Evolutionary conservation across 2,113 vertebrate genomes (phyloP).

Genomic region (Heterochromis multidens): DNA sequence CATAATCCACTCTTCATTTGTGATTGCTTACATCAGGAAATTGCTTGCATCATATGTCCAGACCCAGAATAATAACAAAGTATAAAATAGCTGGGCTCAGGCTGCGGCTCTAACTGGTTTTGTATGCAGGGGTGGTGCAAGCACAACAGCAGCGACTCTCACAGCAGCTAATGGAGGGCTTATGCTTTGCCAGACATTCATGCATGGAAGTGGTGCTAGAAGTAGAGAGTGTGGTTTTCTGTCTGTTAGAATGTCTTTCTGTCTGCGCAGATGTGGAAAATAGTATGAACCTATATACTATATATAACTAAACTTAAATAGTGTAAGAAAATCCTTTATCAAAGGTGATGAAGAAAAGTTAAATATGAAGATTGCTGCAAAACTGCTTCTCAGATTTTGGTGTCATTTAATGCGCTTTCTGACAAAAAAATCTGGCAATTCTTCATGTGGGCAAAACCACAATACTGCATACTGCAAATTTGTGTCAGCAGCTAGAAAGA

Average conservation of each 20-base stretch:
- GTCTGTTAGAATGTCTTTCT: background rate
- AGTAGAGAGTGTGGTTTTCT: background rate
- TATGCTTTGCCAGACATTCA: slow-evolving; percentile 42
- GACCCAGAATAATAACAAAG: slow-evolving; percentile 58
- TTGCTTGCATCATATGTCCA: slow-evolving; percentile 64
- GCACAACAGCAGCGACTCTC: slow-evolving; percentile 18
- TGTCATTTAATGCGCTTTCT: background rate
- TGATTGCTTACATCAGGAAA: slow-evolving; percentile 74
- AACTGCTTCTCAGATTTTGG: background rate
- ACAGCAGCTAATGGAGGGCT: slow-evolving; percentile 50
- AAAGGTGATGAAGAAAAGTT: background rate
- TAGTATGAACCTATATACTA: background rate
- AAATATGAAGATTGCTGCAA: background rate
- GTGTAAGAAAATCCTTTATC: background rate
- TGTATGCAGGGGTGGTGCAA: slow-evolving; percentile 46
- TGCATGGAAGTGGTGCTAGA: slow-evolving; percentile 1
- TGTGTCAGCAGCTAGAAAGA: slow-evolving; percentile 6
- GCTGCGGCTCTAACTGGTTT: slow-evolving; percentile 34
- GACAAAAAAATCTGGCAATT: background rate
- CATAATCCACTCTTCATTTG: slow-evolving; percentile 74
- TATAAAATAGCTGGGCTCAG: slow-evolving; percentile 33
- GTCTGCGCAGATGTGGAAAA: background rate
- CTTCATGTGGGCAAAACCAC: slow-evolving; percentile 12
- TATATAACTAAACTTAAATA: too few species aligned
- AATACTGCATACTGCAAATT: slow-evolving; percentile 7